Evolutionary conservation across 2,113 vertebrate genomes (phyloP), one percentile per base, ranked within the genome.

Genomic region (Fulica atra): DNA sequence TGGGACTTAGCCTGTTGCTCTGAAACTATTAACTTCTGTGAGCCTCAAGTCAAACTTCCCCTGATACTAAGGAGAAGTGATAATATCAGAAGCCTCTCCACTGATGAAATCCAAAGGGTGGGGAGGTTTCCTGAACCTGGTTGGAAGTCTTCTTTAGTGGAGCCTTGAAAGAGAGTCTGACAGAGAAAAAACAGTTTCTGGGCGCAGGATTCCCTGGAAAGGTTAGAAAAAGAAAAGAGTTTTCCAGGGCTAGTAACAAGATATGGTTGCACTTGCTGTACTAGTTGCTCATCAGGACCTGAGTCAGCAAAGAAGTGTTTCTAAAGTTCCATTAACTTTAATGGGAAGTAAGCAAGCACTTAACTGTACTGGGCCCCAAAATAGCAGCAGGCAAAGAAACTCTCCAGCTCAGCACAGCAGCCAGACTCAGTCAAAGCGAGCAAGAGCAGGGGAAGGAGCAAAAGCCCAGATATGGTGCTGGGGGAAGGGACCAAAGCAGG

Each of bases 361-460:
- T 53, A 77, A 92, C 86, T 93, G 68, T 48, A 57, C 68, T 36
- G 57, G 46, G 61, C 60, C 89, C 33, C 80, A 95, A 81, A 96
- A 95, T 71, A 95, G 88, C 84, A 95, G 50, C 82, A 90, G 17
- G 60, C 69, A 28, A 84, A 94, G 76, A 50, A 96, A 77, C 81
- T 92, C 80, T 90, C 35, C 88, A 88, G 72, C 57, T 92, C 86
- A 93, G 88, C 76, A 70, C 9, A 74, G 72, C 72, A 60, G 68
- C 12, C 85, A 66, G 77, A 60, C n/a, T 50, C 25, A 7, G 82
- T 16, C 83, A 89, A 56, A 94, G 66, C n/a, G 51, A 81, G 48
- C 53, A 82, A 71, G 31, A 76, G 42, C 33, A 73, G 59, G 25
- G 50, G 33, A 78, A 92, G 56, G 21, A 87, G 53, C 31, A n/a